Conservation (phyloP, 2,113 vertebrate species). For the Oncorhynchus mykiss region DNA sequence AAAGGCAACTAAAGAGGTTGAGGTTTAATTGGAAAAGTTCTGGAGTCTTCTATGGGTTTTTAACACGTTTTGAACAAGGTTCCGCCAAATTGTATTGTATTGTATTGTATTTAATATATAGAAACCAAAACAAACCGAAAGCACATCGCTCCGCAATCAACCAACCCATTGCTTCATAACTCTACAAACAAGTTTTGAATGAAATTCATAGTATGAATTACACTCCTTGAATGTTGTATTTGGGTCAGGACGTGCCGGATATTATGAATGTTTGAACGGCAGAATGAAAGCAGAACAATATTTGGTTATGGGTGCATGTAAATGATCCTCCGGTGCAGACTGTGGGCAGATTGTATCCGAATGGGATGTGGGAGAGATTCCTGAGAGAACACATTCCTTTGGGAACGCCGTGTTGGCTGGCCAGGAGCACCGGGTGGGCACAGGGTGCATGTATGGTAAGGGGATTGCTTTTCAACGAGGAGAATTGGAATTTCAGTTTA, state of each 20-base stretch:
- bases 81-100: background rate
- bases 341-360: constrained; percentile 23
- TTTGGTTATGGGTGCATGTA: constrained; percentile 36
- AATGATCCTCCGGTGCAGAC: constrained; percentile 21
- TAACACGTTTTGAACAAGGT: background rate
- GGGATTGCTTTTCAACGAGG: background rate
- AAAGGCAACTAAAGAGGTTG: constrained; percentile 5
- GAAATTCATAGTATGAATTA: constrained; percentile 11
- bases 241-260: constrained; percentile 39
- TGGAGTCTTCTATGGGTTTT: background rate
- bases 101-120: background rate
- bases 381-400: background rate
- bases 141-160: background rate
- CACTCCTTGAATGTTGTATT: constrained; percentile 44
- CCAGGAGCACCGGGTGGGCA: constrained; percentile 16
- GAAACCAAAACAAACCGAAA: background rate
- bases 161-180: background rate
- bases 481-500: background rate
- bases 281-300: constrained; percentile 12
- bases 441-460: constrained; percentile 1
- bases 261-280: constrained; percentile 40
- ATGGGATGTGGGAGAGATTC: background rate
- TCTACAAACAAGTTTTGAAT: background rate
- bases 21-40: background rate
- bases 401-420: constrained; percentile 16